Percentiles rank a stretch among this genome's conserved stretches.
Evolutionary conservation across 2,797 vertebrate genomes (phyloP).

Genomic region (Halcyon smyrnensis): DNA sequence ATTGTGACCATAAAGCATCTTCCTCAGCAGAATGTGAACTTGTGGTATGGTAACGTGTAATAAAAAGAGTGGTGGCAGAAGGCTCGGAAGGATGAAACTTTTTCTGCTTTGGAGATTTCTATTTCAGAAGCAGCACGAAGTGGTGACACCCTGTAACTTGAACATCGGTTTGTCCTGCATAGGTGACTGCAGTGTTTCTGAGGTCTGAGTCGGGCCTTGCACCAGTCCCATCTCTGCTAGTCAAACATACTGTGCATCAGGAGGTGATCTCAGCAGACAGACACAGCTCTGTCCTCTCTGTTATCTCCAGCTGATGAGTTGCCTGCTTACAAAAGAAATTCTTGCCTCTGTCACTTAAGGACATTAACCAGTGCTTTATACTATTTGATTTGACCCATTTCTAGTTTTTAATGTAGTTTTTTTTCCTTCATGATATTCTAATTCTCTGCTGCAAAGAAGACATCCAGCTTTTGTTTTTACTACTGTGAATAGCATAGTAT

Average conservation of each 20-base stretch:
- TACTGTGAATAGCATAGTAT: background rate
- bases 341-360: background rate
- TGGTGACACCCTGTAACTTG: rapidly evolving
- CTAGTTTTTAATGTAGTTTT: background rate
- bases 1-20: background rate
- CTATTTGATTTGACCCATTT: background rate
- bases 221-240: background rate
- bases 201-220: background rate
- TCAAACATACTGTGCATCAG: rapidly evolving
- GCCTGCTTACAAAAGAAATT: background rate
- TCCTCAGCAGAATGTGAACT: background rate
- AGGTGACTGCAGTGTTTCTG: background rate
- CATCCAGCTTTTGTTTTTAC: background rate
- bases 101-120: background rate
- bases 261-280: background rate
- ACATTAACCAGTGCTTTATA: background rate
- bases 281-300: background rate
- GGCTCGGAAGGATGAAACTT: background rate
- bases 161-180: background rate
- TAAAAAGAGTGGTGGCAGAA: background rate
- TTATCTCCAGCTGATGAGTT: background rate
- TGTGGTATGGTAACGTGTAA: background rate
- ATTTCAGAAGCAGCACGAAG: background rate
- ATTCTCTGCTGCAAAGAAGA: background rate
- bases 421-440: background rate